Evolutionary conservation across 2,888 invertebrate species (phyloP).

Genomic region (Eulithis testata): DNA sequence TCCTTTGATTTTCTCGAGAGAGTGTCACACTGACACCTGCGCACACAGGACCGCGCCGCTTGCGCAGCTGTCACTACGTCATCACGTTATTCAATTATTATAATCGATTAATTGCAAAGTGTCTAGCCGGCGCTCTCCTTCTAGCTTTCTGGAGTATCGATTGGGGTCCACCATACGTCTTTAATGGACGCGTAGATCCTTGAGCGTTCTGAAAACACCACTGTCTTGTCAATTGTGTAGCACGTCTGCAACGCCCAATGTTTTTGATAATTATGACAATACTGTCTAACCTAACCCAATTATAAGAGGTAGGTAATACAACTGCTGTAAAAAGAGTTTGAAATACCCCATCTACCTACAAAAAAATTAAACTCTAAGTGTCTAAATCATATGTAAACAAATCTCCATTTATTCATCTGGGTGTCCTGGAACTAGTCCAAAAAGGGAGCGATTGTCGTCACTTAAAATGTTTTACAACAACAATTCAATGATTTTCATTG

Average conservation of each 20-base stretch:
- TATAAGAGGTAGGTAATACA: neutral
- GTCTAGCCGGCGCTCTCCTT: conserved; percentile 61
- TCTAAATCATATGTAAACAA: conserved; percentile 15
- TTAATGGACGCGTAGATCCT: conserved; percentile 49
- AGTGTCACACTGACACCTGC: conserved; percentile 69
- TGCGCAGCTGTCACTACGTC: conserved; percentile 78
- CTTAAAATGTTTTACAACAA: too few relatives aligned
- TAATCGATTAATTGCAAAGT: conserved; percentile 76
- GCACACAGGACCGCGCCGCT: conserved; percentile 65
- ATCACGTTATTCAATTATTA: conserved; percentile 72
- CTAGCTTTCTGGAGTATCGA: conserved; percentile 56
- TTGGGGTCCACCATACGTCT: conserved; percentile 40
- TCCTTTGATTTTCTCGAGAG: conserved; percentile 76
- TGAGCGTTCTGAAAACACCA: conserved; percentile 51
- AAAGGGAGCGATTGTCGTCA: too few relatives aligned
- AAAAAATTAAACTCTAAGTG: neutral
- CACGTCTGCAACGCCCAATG: conserved; percentile 53
- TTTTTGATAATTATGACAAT: conserved; percentile 48
- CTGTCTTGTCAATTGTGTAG: conserved; percentile 47
- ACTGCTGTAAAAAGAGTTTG: too few relatives aligned
- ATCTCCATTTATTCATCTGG: conserved; percentile 15
- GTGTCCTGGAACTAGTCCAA: too few relatives aligned
- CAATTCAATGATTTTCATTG: too few relatives aligned
- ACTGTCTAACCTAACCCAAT: conserved; percentile 39
- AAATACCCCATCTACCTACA: too few relatives aligned